Evolutionary conservation across 2,888 invertebrate species (phyloP), one percentile per base, ranked within the genome.

Genomic region (Andrena camellia): DNA sequence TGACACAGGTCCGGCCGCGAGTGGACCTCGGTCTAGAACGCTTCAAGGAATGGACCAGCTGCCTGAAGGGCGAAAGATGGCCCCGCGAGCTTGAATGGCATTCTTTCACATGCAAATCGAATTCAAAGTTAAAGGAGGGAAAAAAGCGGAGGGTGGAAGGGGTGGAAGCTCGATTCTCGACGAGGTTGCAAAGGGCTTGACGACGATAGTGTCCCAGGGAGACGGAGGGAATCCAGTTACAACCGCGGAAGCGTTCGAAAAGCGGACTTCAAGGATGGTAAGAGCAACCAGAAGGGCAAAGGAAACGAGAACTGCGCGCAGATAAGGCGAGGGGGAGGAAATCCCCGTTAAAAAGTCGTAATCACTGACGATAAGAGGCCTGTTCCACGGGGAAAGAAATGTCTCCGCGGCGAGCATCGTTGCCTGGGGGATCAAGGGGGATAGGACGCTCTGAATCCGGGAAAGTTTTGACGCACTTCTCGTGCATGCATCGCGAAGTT

Each of bases 271-370:
- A 60, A 72, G 60, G 76, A 60, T 20, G 83, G 70, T 48, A 60
- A 57, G 54, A 67, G 42, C 74, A 67, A 70, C 29, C 71, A 72
- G 78, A 79, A 70, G 35, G 31, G 64, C 60, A 76, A 64, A 80
- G 85, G 70, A 78, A 63, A 78, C 75, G 68, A 64, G 72, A 81
- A 60, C 29, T 66, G 63, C 67, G 76, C 31, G 13, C 29, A 83
- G 84, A 83, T 80, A 82, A 77, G 78, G 8, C 35, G 48, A 26
- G 42, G 29, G 69, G 70, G 62, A 78, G 86, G 78, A 86, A 85
- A 89, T 87, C 82, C 83, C 87, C 79, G 88, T 90, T 90, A 90
- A 91, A 91, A 91, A 90, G 90, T 90, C 88, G 90, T 91, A 90
- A 91, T 91, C 90, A 88, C 89, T 84, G 86, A 68, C 85, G 90